These are phyloP conservation scores for Takifugu bimaculatus DNA, from an alignment of 2,113 vertebrate species.

Conservation along the genomic window DNA sequence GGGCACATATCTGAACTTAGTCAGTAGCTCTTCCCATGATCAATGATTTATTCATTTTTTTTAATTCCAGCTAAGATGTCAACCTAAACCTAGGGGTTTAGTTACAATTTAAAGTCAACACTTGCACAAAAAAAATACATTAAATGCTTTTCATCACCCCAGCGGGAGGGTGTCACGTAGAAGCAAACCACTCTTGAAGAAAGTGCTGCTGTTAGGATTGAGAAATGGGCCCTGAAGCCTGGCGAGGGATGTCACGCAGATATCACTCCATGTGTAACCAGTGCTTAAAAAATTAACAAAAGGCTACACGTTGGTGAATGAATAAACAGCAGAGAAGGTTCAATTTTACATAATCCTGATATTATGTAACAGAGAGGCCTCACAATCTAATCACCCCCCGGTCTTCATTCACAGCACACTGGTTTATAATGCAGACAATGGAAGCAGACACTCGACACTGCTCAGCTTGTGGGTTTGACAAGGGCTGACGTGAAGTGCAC, in stretches of 20 bases:
- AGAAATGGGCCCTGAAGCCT: not conserved
- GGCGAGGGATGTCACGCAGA: not conserved
- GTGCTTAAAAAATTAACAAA: constrained; percentile 46
- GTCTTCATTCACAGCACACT: constrained; percentile 42
- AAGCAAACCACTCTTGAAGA: constrained; percentile 6
- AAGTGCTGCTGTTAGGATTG: constrained; percentile 6
- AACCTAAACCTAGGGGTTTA: no score
- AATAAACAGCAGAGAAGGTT: constrained; percentile 27
- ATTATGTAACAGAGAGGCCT: constrained; percentile 29
- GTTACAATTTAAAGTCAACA: no score
- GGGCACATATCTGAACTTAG: no score
- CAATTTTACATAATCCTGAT: constrained; percentile 52
- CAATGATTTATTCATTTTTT: no score
- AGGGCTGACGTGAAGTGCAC: constrained; percentile 7
- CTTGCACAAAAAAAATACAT: no score
- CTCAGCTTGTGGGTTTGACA: constrained; percentile 27
- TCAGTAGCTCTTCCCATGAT: no score
- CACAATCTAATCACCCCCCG: constrained; percentile 44
- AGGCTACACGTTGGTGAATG: constrained; percentile 18
- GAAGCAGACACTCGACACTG: constrained; percentile 13
- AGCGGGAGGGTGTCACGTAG: not conserved
- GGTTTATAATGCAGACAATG: constrained; percentile 19
- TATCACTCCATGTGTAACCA: constrained; percentile 13
- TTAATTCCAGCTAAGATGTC: no score
- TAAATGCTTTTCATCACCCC: no score